Conservation (phyloP, 2,888 invertebrate genomes). For the Carcina quercana region DNA sequence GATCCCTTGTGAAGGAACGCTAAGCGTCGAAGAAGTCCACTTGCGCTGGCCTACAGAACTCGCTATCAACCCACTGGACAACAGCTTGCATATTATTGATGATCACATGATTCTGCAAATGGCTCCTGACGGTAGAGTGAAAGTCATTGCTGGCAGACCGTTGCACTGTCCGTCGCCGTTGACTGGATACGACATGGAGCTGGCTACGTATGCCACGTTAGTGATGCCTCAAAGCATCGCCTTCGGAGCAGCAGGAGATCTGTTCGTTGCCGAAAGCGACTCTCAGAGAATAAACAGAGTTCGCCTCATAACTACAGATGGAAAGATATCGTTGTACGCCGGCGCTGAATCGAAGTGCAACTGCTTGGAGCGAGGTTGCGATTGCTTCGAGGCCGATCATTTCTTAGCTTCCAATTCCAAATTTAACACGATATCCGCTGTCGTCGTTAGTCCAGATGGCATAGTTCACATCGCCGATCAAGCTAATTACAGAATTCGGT, state of each 20-base stretch:
- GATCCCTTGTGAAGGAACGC: conserved; percentile 92
- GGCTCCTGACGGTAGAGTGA: conserved; percentile 92
- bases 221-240: conserved; percentile 96
- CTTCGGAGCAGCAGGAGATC: conserved; percentile 92
- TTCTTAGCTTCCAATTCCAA: conserved; percentile 94
- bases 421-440: conserved; percentile 94
- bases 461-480: conserved; percentile 97
- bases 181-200: conserved; percentile 85
- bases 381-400: conserved; percentile 94
- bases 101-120: conserved; percentile 96
- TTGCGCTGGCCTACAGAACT: conserved; percentile 97
- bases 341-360: conserved; percentile 96
- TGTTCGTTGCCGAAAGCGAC: conserved; percentile 97
- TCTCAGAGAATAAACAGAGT: conserved; percentile 95
- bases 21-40: conserved; percentile 94
- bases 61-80: conserved; percentile 94
- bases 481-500: conserved; percentile 90
- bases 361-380: conserved; percentile 92
- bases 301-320: conserved; percentile 93
- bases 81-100: conserved; percentile 96
- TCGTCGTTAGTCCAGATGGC: conserved; percentile 95
- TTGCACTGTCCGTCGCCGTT: conserved; percentile 92
- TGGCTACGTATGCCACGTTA: conserved; percentile 92
- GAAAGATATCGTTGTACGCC: conserved; percentile 93
- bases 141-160: conserved; percentile 94